Percentiles rank a stretch among this genome's conserved stretches.
These are phyloP conservation scores for Etheostoma nigrum DNA, from an alignment of 2,797 vertebrate genomes.

Conservation along the genomic window DNA sequence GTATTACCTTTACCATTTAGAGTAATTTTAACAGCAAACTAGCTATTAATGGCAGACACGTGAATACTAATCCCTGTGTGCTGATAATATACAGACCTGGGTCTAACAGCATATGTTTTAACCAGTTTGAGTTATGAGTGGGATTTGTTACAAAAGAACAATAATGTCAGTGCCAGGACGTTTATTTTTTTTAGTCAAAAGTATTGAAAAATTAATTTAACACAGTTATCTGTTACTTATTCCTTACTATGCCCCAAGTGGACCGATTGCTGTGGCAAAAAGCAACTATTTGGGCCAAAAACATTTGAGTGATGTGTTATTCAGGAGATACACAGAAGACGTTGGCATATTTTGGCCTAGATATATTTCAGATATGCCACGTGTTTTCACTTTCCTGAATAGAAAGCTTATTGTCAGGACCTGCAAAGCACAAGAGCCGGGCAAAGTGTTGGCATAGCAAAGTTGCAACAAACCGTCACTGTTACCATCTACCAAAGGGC, in stretches of 20 bases:
- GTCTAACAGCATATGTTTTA: slow-evolving; percentile 7
- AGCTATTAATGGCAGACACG: slow-evolving; percentile 19
- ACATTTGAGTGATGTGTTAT: not conserved
- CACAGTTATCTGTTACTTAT: slow-evolving; percentile 2
- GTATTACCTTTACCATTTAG: not conserved
- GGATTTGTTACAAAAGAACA: not conserved
- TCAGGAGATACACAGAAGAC: not conserved
- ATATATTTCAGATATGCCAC: slow-evolving; percentile 24
- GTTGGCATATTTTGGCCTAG: slow-evolving; percentile 11
- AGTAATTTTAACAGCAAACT: slow-evolving; percentile 28
- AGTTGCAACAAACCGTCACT: slow-evolving; percentile 20
- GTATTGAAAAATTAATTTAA: not conserved
- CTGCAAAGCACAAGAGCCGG: slow-evolving; percentile 7
- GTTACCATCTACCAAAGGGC: not conserved
- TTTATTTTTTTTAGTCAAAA: not conserved
- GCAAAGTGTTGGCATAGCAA: slow-evolving; percentile 24
- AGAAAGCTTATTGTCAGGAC: slow-evolving; percentile 7
- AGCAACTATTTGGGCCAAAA: not conserved
- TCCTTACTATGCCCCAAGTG: rapidly evolving
- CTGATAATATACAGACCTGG: slow-evolving; percentile 1
- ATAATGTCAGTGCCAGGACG: not conserved
- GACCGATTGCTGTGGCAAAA: not conserved
- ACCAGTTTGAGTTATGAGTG: not conserved
- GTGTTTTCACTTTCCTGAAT: slow-evolving; percentile 36
- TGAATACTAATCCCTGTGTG: slow-evolving; percentile 11